Evolutionary conservation across 1,140 invertebrate species (phyloP).

Genomic region (Diachasmimorpha longicaudata): DNA sequence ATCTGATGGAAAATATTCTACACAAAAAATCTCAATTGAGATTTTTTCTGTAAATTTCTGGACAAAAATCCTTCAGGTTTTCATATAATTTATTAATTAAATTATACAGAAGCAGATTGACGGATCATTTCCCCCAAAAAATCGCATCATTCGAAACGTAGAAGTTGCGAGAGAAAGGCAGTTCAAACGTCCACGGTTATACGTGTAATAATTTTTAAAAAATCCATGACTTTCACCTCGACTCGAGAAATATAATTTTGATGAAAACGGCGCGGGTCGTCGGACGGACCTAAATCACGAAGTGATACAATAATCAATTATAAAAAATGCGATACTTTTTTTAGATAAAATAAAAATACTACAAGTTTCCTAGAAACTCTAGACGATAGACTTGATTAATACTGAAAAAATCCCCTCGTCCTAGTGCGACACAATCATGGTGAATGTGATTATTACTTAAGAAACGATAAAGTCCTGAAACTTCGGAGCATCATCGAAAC

Average conservation of each 20-base stretch:
- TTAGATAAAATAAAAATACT: not conserved
- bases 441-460: not conserved
- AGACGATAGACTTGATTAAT: not conserved
- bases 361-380: not conserved
- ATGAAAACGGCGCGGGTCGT: constrained; percentile 18
- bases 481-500: not conserved
- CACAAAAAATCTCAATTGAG: too few species aligned
- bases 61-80: too few species aligned
- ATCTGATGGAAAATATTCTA: too few species aligned
- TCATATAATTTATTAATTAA: too few species aligned
- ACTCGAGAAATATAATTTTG: not conserved
- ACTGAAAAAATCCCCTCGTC: not conserved
- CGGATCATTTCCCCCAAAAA: not conserved
- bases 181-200: not conserved
- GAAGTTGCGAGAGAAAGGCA: not conserved
- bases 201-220: not conserved
- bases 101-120: too few species aligned
- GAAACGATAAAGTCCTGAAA: not conserved
- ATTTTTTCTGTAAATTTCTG: too few species aligned
- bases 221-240: constrained; percentile 6
- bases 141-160: not conserved
- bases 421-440: not conserved
- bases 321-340: not conserved
- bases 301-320: constrained; percentile 3
- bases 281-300: constrained; percentile 11